Evolutionary conservation across 1,140 invertebrate genomes (phyloP).

Genomic region (Agrilus planipennis): DNA sequence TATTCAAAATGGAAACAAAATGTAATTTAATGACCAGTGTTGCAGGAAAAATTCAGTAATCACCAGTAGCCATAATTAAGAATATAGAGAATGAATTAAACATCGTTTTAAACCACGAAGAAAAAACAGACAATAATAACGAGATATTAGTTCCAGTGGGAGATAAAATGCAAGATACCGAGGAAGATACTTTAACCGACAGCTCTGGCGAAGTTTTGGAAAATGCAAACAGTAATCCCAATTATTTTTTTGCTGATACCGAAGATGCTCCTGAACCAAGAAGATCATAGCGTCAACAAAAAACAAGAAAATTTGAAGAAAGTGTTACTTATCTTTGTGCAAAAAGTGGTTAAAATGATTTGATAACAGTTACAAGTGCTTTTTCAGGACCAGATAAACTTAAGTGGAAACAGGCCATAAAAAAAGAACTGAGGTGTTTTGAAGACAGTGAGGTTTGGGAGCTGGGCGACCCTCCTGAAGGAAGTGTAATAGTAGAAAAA

Average conservation of each 20-base stretch:
- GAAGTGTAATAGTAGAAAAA: conserved; percentile 28
- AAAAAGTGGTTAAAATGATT: conserved; percentile 7
- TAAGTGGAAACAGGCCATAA: conserved; percentile 24
- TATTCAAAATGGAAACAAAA: too few relatives aligned
- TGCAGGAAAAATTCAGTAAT: conserved; percentile 18
- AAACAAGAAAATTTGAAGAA: conserved; percentile 14
- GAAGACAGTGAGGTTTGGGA: conserved; percentile 28
- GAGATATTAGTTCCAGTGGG: too few relatives aligned
- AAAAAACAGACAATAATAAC: too few relatives aligned
- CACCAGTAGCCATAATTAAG: conserved; percentile 24
- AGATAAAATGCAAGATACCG: background rate
- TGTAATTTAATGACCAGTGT: too few relatives aligned
- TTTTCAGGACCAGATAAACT: conserved; percentile 17
- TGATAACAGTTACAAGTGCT: conserved; percentile 11
- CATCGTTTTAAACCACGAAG: too few relatives aligned
- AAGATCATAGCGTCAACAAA: conserved; percentile 11
- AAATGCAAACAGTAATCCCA: background rate
- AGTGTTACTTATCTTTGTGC: conserved; percentile 12
- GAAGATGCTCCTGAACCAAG: conserved; percentile 2
- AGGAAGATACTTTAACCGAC: background rate
- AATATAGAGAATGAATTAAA: too few relatives aligned
- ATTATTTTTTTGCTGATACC: background rate
- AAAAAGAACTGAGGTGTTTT: conserved; percentile 22
- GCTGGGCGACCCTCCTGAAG: conserved; percentile 22
- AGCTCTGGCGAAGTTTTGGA: background rate